phyloP scores from a whole-genome alignment of 2,113 vertebrate genomes.

The Oryzias celebensis region DNA sequence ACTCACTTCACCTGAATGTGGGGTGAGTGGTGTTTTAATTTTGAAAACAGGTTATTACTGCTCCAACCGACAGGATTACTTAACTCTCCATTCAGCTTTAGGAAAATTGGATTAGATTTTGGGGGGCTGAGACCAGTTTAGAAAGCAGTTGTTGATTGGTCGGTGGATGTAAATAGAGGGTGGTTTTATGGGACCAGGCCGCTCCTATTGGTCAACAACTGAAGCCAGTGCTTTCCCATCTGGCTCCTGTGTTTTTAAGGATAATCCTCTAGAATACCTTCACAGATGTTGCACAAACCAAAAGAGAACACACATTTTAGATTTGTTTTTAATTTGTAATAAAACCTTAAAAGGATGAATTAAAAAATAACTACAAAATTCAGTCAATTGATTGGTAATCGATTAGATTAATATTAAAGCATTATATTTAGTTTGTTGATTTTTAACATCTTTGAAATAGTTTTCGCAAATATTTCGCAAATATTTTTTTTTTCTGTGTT shows the following conservation, averaged over 20 bases:
- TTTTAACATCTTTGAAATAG: no score
- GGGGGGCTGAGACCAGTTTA: constrained; percentile 41
- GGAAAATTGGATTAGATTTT: constrained; percentile 74
- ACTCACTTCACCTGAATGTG: background rate
- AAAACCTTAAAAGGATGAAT: background rate
- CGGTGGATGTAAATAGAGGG: constrained; percentile 55
- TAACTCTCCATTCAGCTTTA: constrained; percentile 72
- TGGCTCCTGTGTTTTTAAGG: constrained; percentile 72
- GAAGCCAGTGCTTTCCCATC: constrained; percentile 69
- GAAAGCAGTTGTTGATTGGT: constrained; percentile 62
- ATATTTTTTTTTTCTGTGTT: no score
- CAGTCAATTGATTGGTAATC: no score
- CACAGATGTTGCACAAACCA: constrained; percentile 68
- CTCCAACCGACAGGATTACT: constrained; percentile 69
- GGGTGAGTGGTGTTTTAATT: constrained; percentile 44
- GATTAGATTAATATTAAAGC: no score
- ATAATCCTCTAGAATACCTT: constrained; percentile 79
- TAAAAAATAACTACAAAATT: no score
- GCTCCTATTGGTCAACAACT: constrained; percentile 60
- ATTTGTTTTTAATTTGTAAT: background rate
- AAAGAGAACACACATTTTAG: constrained; percentile 9
- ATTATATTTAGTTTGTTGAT: no score
- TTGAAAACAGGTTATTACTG: constrained; percentile 67
- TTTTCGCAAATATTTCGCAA: no score
- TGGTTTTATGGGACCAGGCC: constrained; percentile 45